Conservation (phyloP, 2,113 vertebrate genomes). For the Cavia aperea region DNA sequence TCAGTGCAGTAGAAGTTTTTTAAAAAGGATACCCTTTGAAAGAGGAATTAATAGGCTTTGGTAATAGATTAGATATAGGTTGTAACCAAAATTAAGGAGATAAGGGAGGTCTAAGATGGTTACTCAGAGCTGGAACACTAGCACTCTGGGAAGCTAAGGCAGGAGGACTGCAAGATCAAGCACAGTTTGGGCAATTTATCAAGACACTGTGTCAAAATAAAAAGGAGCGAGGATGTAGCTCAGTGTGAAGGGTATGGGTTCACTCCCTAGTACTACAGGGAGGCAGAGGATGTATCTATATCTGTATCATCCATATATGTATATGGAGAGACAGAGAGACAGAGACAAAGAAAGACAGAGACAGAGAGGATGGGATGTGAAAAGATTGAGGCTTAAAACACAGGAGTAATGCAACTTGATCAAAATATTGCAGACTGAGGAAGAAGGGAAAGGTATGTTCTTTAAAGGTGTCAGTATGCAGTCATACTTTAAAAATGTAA, state of each 20-base stretch:
- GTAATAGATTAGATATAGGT: not conserved
- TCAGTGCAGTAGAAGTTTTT: not conserved
- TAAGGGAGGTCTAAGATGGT: not conserved
- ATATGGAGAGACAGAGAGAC: too few relatives aligned
- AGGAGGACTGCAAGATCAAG: not conserved
- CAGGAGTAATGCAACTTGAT: slow-evolving; percentile 57
- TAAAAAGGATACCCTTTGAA: not conserved
- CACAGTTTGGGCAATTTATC: not conserved
- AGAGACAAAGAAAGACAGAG: not conserved
- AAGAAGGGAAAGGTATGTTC: not conserved
- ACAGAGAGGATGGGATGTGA: not conserved
- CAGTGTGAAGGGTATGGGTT: not conserved
- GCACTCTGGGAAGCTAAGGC: not conserved
- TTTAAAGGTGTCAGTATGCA: slow-evolving; percentile 68
- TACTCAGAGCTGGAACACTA: not conserved
- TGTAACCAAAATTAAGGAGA: not conserved
- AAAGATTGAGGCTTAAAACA: slow-evolving; percentile 53
- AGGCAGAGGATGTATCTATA: not conserved
- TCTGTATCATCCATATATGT: too few relatives aligned
- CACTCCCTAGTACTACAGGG: not conserved
- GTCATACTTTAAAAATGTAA: not conserved
- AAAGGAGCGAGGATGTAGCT: not conserved
- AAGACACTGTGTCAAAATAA: not conserved
- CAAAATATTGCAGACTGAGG: slow-evolving; percentile 40
- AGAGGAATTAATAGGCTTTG: not conserved